Evolutionary conservation across 2,888 invertebrate genomes (phyloP).

Genomic region (Silvanus unidentatus): DNA sequence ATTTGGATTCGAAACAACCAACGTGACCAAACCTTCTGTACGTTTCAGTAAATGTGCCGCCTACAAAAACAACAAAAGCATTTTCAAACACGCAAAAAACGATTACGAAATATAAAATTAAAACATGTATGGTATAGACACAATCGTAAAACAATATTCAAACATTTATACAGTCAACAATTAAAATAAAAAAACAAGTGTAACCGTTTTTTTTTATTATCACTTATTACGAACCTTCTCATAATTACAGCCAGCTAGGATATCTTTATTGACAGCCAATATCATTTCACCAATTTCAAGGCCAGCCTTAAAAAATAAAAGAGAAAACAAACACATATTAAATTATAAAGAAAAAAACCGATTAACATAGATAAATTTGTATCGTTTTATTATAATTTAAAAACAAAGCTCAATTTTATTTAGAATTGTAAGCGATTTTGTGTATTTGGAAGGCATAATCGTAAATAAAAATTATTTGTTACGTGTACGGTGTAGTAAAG

Average conservation of each 20-base stretch:
- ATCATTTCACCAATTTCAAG: conserved; percentile 97
- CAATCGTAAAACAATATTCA: not conserved
- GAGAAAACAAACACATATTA: conserved; percentile 14
- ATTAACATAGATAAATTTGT: conserved; percentile 8
- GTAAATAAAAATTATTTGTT: too few species aligned
- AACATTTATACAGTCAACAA: not conserved
- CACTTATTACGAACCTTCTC: conserved; percentile 61
- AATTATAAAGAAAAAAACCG: conserved; percentile 16
- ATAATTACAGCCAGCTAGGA: conserved; percentile 78
- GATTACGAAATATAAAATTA: conserved; percentile 8
- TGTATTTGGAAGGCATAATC: too few species aligned
- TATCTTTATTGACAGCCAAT: conserved; percentile 90
- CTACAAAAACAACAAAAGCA: conserved; percentile 47
- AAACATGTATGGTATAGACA: not conserved
- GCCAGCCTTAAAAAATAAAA: conserved; percentile 62
- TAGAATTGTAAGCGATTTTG: too few species aligned
- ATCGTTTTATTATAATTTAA: not conserved
- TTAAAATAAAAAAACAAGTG: not conserved
- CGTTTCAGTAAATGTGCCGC: conserved; percentile 79
- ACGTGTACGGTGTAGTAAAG: too few species aligned
- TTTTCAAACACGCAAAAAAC: conserved; percentile 14
- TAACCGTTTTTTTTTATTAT: not conserved
- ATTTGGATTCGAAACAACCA: conserved; percentile 79
- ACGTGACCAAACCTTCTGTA: conserved; percentile 76
- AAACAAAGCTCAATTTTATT: too few species aligned